A percentile compares a stretch with the other conserved stretches of the same genome.
Evolutionary conservation across 2,888 invertebrate species (phyloP).

Genomic region (Epiblema foenella): DNA sequence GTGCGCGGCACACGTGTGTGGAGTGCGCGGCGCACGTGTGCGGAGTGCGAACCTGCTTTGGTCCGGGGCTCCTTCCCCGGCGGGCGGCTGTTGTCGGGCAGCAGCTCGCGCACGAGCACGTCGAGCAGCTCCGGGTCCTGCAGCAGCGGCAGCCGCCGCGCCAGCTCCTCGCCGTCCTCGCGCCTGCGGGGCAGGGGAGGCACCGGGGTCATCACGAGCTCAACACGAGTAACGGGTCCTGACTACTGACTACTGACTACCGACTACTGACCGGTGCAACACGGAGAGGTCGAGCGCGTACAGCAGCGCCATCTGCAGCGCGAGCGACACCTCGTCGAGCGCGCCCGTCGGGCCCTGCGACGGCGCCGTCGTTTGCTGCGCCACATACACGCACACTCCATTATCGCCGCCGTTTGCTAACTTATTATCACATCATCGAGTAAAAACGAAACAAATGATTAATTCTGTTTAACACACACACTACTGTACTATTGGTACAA

Average conservation of each 20-base stretch:
- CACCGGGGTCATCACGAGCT: too few species aligned
- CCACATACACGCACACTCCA: background rate
- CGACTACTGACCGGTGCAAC: constrained; percentile 79
- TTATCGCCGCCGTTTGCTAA: too few species aligned
- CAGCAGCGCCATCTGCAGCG: constrained; percentile 92
- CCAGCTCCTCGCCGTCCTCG: constrained; percentile 90
- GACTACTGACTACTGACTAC: too few species aligned
- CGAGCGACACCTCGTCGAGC: constrained; percentile 91
- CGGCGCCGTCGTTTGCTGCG: constrained; percentile 73
- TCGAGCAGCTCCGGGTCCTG: constrained; percentile 85
- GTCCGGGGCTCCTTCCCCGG: constrained; percentile 51
- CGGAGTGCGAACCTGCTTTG: constrained; percentile 31
- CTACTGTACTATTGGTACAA: too few species aligned
- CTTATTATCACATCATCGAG: too few species aligned
- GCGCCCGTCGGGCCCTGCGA: constrained; percentile 86
- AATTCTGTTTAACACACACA: too few species aligned
- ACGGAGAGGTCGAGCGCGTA: constrained; percentile 93
- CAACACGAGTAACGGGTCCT: too few species aligned
- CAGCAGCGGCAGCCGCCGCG: constrained; percentile 87
- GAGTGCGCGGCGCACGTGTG: too few species aligned
- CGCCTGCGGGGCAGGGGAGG: constrained; percentile 80
- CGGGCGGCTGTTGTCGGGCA: constrained; percentile 56
- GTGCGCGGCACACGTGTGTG: too few species aligned
- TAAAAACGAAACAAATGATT: too few species aligned
- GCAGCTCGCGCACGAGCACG: constrained; percentile 80